Percentiles rank a stretch among this genome's conserved stretches.
Evolutionary conservation across 2,888 invertebrate genomes (phyloP).

Genomic region (Achlya flavicornis): DNA sequence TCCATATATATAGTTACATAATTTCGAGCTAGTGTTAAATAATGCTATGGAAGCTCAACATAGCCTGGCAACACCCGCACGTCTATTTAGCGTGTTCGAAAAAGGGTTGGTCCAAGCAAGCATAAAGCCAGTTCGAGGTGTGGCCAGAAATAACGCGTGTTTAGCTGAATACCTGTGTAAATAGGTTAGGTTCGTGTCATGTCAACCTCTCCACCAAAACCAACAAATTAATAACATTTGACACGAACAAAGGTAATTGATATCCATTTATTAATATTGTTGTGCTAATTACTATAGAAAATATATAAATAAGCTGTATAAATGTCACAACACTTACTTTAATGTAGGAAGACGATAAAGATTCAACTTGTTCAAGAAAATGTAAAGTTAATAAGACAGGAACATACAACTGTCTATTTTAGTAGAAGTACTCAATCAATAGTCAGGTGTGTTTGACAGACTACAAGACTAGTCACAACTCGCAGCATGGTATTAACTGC

Average conservation of each 20-base stretch:
- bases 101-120: constrained; percentile 56
- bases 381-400: neutral
- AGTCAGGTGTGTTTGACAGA: constrained; percentile 33
- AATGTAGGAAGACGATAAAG: neutral
- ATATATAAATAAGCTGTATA: no score
- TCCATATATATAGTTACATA: no score
- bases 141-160: constrained; percentile 47
- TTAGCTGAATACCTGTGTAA: constrained; percentile 45
- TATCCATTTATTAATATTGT: constrained; percentile 32
- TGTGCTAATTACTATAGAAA: constrained; percentile 12
- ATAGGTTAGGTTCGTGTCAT: constrained; percentile 62
- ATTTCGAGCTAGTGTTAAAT: neutral
- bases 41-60: neutral
- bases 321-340: neutral
- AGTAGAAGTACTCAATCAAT: constrained; percentile 8
- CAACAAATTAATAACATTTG: constrained; percentile 50
- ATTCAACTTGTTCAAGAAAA: neutral
- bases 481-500: constrained; percentile 33
- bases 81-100: constrained; percentile 54
- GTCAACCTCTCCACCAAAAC: constrained; percentile 43
- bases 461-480: constrained; percentile 34
- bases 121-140: constrained; percentile 45
- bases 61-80: constrained; percentile 14
- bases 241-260: constrained; percentile 49
- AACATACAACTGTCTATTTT: neutral